Conservation (phyloP, 1,140 invertebrate species). For the Procambarus clarkii region DNA sequence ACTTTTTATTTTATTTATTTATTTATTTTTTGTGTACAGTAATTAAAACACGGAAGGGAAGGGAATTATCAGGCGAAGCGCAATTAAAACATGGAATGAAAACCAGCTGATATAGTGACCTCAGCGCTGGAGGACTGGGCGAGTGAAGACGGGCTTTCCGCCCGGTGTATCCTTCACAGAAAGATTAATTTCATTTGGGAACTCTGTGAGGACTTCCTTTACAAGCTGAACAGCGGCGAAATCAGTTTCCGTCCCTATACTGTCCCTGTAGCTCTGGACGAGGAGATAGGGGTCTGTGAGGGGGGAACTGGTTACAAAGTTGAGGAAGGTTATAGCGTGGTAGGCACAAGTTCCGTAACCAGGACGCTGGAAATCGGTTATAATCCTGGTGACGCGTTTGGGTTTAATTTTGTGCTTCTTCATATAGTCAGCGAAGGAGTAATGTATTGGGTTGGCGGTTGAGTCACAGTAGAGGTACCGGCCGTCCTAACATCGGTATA, state of each 20-base stretch:
- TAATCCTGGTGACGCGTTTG: background rate
- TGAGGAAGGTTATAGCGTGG: slow-evolving; percentile 6
- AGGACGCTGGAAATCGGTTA: background rate
- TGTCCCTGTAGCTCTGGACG: background rate
- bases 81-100: too few species aligned
- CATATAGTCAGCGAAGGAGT: background rate
- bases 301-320: background rate
- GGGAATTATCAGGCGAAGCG: too few species aligned
- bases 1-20: too few species aligned
- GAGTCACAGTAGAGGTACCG: slow-evolving; percentile 14
- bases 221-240: too few species aligned
- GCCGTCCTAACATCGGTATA: background rate
- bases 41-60: too few species aligned
- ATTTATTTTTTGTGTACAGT: too few species aligned
- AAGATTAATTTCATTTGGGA: too few species aligned
- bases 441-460: background rate
- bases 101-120: too few species aligned
- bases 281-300: background rate
- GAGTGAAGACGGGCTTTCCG: too few species aligned
- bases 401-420: background rate
- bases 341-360: slow-evolving; percentile 15
- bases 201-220: too few species aligned
- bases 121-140: too few species aligned
- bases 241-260: background rate
- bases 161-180: too few species aligned